Percentiles rank a stretch among this genome's conserved stretches.
Evolutionary conservation across 2,113 vertebrate species (phyloP).

Genomic region (Phalacrocorax brasilianus): DNA sequence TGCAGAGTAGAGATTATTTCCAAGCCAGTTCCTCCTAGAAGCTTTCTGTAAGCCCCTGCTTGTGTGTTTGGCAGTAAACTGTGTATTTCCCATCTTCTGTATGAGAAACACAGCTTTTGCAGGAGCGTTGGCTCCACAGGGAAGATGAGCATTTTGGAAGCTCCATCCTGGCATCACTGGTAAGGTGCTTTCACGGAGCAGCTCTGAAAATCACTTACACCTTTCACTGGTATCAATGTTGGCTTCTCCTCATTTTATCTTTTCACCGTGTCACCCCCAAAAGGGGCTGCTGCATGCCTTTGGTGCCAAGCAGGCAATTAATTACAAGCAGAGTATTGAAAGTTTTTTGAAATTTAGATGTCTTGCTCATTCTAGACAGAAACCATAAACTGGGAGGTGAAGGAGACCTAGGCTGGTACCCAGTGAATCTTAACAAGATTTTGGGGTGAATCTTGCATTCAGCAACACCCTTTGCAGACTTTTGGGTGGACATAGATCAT

Average conservation of each 20-base stretch:
- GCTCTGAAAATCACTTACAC: background rate
- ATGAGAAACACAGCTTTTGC: background rate
- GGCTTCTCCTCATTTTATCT: background rate
- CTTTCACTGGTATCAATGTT: background rate
- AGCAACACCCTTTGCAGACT: background rate
- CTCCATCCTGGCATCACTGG: background rate
- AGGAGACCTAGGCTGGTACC: background rate
- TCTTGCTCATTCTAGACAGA: background rate
- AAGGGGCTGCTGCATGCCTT: background rate
- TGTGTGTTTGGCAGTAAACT: background rate
- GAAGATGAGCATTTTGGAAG: background rate
- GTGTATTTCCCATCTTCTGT: background rate
- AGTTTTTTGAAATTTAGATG: background rate
- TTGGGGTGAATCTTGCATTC: background rate
- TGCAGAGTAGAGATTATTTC: background rate
- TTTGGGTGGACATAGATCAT: fast-evolving
- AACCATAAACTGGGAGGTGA: background rate
- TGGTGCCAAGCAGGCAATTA: background rate
- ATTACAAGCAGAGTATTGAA: background rate
- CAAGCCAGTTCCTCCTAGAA: background rate
- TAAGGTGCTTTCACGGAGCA: background rate
- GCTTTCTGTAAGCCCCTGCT: background rate
- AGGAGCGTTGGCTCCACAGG: background rate
- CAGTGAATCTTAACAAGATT: background rate
- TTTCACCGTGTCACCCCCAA: background rate